These are phyloP conservation scores for Pongo pygmaeus DNA, from an alignment of 2,113 vertebrate species.

Conservation along the genomic window DNA sequence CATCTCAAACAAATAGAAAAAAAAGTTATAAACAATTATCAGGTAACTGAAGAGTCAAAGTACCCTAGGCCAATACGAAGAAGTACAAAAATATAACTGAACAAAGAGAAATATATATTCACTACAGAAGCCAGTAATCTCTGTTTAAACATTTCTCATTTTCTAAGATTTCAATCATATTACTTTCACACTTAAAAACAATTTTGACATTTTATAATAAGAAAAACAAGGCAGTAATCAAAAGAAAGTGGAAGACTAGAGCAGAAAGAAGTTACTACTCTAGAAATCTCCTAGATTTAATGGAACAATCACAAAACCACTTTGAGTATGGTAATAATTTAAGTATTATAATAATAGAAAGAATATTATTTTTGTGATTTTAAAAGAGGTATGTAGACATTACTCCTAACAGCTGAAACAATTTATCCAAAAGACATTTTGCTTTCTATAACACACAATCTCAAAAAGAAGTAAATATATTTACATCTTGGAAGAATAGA, in stretches of 20 bases:
- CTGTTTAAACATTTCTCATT: neutral
- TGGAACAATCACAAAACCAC: neutral
- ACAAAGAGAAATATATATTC: neutral
- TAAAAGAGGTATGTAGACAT: constrained; percentile 5
- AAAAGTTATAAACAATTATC: neutral
- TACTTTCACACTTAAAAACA: constrained; percentile 31
- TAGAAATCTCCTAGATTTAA: constrained; percentile 6
- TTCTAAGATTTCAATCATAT: constrained; percentile 4
- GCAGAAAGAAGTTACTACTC: neutral
- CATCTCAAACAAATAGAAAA: constrained; percentile 10
- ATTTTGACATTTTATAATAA: constrained; percentile 5
- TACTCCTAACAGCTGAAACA: neutral
- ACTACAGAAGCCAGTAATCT: neutral
- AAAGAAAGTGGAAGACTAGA: neutral
- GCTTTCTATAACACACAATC: neutral
- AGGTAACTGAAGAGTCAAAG: neutral
- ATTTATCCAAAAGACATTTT: neutral
- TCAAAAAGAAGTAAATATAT: neutral
- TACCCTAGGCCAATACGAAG: neutral
- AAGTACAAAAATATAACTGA: neutral
- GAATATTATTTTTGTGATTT: neutral
- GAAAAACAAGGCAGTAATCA: neutral
- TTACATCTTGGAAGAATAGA: neutral
- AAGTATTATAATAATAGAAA: neutral
- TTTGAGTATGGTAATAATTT: neutral